Conservation (phyloP, 2,113 vertebrate species). For the Anguilla rostrata region DNA sequence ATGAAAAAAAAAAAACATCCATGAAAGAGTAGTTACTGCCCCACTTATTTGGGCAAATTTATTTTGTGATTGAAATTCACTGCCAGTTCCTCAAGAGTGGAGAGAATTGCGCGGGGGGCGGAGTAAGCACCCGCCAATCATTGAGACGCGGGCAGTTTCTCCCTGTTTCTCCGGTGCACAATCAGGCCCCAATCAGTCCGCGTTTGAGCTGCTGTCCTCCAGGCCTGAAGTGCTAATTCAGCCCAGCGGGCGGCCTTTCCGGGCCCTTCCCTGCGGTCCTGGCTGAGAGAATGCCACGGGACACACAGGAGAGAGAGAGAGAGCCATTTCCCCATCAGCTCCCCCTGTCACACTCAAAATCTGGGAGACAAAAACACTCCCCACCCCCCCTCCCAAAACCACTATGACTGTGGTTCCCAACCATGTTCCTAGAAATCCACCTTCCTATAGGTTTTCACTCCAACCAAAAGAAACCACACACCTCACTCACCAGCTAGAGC, state of each 20-base stretch:
- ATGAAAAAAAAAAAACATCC: neutral
- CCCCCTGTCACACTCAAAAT: neutral
- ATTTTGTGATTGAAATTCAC: neutral
- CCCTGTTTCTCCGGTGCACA: neutral
- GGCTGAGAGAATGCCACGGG: neutral
- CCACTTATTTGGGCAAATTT: neutral
- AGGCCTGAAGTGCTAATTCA: conserved; percentile 19
- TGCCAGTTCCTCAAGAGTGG: neutral
- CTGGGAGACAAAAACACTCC: neutral
- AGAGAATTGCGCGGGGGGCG: neutral
- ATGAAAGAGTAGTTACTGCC: neutral
- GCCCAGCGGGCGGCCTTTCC: neutral
- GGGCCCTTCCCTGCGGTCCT: neutral
- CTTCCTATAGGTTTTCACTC: neutral
- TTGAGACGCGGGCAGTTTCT: neutral
- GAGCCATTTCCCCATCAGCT: neutral
- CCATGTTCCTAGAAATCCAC: too few species aligned
- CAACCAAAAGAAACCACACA: neutral
- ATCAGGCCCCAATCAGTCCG: conserved; percentile 13
- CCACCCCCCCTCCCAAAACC: neutral
- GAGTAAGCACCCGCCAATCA: neutral
- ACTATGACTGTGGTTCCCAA: neutral
- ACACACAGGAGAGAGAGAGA: neutral
- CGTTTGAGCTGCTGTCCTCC: conserved; percentile 12
- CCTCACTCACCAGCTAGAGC: too few species aligned